A percentile compares a stretch with the other conserved stretches of the same genome.
phyloP scores from a whole-genome alignment of 2,888 invertebrate species.

The Torymus texanus region DNA sequence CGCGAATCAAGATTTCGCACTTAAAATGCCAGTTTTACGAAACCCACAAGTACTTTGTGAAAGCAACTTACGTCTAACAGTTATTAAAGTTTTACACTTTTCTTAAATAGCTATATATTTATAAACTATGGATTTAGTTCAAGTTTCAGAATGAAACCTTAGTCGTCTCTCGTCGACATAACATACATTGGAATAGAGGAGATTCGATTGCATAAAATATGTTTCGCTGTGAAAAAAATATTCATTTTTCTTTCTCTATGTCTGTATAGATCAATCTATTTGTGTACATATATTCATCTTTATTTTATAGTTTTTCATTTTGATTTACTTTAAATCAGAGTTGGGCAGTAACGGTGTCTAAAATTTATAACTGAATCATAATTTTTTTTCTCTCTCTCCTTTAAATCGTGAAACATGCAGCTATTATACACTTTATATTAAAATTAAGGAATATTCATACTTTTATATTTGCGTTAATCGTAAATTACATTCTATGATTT shows the following conservation, averaged over 20 bases:
- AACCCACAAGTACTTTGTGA: constrained; percentile 47
- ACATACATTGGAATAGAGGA: constrained; percentile 18
- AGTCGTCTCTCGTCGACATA: constrained; percentile 9
- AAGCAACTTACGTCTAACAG: constrained; percentile 52
- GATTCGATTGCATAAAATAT: constrained; percentile 23
- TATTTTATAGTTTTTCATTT: not conserved
- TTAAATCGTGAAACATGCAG: not conserved
- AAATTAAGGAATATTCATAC: too few species aligned
- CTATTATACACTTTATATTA: not conserved
- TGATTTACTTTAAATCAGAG: constrained; percentile 1
- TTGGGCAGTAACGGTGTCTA: constrained; percentile 11
- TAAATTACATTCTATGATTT: too few species aligned
- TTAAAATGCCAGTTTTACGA: constrained; percentile 41
- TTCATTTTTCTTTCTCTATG: not conserved
- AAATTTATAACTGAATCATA: too few species aligned
- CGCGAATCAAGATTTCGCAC: constrained; percentile 32
- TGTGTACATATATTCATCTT: not conserved
- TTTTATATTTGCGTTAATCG: too few species aligned
- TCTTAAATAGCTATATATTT: constrained; percentile 26
- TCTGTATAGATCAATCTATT: not conserved
- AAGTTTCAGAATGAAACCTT: constrained; percentile 23
- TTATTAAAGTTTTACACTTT: constrained; percentile 37
- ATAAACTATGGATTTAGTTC: constrained; percentile 28
- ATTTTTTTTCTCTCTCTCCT: too few species aligned
- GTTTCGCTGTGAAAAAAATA: constrained; percentile 30